These are phyloP conservation scores for Zeus faber DNA, from an alignment of 2,113 vertebrate genomes.

Conservation along the genomic window DNA sequence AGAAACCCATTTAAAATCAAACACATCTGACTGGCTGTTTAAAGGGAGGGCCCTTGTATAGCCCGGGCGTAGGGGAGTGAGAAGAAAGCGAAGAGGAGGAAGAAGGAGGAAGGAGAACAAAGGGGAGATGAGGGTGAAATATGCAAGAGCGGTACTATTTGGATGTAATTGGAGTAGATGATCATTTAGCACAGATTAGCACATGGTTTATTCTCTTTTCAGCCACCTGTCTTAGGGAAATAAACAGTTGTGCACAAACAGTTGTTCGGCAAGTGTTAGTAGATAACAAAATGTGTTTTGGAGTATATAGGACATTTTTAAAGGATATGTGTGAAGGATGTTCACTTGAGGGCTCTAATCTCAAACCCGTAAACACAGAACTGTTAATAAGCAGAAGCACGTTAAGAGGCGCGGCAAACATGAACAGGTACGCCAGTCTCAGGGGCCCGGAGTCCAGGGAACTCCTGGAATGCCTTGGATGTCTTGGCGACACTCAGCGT, in stretches of 20 bases:
- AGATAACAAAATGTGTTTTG: no score
- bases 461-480: conserved; percentile 24
- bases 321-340: no score
- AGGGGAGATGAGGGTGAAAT: no score
- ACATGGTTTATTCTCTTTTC: no score
- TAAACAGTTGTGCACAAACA: no score
- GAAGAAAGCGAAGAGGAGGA: background rate
- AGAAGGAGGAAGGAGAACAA: conserved; percentile 10
- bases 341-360: no score
- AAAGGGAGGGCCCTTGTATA: conserved; percentile 1
- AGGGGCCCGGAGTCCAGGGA: conserved; percentile 23
- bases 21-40: conserved; percentile 37
- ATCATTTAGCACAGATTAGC: no score
- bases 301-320: no score
- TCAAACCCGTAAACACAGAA: background rate
- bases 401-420: conserved; percentile 22
- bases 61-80: conserved; percentile 4
- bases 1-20: conserved; percentile 56
- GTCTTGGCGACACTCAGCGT: background rate
- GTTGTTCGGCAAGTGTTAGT: no score
- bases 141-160: no score
- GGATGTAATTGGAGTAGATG: background rate
- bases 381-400: background rate
- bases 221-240: no score
- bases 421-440: conserved; percentile 33